phyloP scores from a whole-genome alignment of 2,113 vertebrate genomes.

The Oncorhynchus gorbuscha region DNA sequence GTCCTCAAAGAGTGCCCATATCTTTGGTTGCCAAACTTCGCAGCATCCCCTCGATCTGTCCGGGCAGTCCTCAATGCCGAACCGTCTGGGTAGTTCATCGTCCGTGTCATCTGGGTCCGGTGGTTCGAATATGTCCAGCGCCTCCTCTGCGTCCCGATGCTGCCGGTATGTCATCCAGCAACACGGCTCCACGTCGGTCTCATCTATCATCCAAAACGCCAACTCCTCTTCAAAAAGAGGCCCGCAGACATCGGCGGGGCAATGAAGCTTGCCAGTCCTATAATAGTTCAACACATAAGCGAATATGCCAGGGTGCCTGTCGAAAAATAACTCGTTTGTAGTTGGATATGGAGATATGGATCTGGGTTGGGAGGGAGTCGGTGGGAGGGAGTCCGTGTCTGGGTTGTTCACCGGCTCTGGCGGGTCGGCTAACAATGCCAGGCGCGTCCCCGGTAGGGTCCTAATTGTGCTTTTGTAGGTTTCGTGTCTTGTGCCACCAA shows the following conservation, averaged over 20 bases:
- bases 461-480: conserved; percentile 95
- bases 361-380: conserved; percentile 11
- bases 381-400: conserved; percentile 61
- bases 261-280: conserved; percentile 96
- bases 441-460: conserved; percentile 91
- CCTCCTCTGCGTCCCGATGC: conserved; percentile 95
- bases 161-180: conserved; percentile 99
- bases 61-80: conserved; percentile 83
- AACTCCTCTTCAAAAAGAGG: conserved; percentile 98
- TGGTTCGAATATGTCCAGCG: conserved; percentile 92
- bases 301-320: conserved; percentile 95
- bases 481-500: conserved; percentile 95
- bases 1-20: conserved; percentile 97
- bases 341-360: conserved; percentile 46
- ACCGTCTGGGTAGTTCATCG: conserved; percentile 76
- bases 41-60: conserved; percentile 79
- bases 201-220: conserved; percentile 95
- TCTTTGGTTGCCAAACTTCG: conserved; percentile 84
- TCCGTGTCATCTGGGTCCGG: conserved; percentile 77
- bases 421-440: conserved; percentile 92
- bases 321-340: conserved; percentile 88
- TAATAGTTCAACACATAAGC: conserved; percentile 98
- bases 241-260: conserved; percentile 94
- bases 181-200: conserved; percentile 98
- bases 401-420: conserved; percentile 70